phyloP scores from a whole-genome alignment of 2,888 invertebrate species.

The Acrobasis repandana region DNA sequence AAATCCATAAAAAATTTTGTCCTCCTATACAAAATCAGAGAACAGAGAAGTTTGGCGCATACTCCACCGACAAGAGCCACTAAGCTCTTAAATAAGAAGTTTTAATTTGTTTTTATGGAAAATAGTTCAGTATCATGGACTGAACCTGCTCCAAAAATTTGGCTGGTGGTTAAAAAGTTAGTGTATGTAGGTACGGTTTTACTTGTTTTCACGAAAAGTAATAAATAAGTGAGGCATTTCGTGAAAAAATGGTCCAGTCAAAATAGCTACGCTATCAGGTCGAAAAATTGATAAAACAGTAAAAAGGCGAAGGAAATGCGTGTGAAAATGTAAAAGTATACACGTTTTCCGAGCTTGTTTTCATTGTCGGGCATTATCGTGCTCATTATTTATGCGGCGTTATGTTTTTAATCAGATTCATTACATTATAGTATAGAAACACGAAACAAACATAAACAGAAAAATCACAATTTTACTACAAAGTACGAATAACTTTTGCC shows the following conservation, averaged over 20 bases:
- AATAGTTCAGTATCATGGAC: no score
- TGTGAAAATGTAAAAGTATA: constrained; percentile 24
- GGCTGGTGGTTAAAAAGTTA: no score
- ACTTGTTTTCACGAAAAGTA: not conserved
- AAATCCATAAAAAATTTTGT: no score
- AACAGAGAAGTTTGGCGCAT: no score
- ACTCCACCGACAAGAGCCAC: no score
- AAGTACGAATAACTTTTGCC: no score
- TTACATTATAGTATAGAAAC: constrained; percentile 12
- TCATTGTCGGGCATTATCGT: constrained; percentile 11
- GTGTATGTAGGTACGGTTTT: no score
- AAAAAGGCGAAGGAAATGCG: not conserved
- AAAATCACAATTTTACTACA: no score
- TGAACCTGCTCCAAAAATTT: no score
- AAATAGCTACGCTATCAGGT: not conserved
- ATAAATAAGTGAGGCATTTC: not conserved
- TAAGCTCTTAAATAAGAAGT: no score
- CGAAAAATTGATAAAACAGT: not conserved
- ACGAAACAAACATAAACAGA: not conserved
- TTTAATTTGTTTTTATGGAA: no score
- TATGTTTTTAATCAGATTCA: constrained; percentile 21
- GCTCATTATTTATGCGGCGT: constrained; percentile 22
- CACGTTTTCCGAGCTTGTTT: constrained; percentile 16
- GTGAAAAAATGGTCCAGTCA: not conserved
- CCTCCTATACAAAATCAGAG: no score